phyloP scores from a whole-genome alignment of 2,797 vertebrate species.

The Enteromius trimaculatus region DNA sequence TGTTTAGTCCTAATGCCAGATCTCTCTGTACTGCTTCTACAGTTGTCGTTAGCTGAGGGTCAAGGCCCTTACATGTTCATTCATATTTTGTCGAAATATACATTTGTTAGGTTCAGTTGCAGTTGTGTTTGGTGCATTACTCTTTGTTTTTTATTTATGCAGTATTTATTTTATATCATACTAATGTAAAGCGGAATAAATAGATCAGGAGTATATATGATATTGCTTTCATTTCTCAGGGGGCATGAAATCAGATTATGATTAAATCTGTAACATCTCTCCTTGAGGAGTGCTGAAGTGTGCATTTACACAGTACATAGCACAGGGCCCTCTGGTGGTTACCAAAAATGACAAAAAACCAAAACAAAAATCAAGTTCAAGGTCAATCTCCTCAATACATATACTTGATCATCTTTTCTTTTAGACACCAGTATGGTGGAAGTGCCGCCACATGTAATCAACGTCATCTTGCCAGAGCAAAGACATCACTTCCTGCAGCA shows the following conservation, averaged over 20 bases:
- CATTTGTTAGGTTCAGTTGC: background rate
- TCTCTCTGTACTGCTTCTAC: background rate
- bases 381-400: background rate
- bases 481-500: conserved; percentile 89
- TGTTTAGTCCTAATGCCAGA: conserved; percentile 13
- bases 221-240: background rate
- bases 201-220: background rate
- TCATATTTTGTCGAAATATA: background rate
- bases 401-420: conserved; percentile 39
- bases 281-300: background rate
- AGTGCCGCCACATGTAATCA: conserved; percentile 86
- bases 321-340: conserved; percentile 53
- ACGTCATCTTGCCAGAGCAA: conserved; percentile 88
- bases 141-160: background rate
- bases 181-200: background rate
- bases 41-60: background rate
- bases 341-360: background rate
- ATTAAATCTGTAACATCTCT: background rate
- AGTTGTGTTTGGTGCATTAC: background rate
- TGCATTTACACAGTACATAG: background rate
- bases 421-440: conserved; percentile 79
- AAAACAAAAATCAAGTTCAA: background rate
- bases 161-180: background rate
- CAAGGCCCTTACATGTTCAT: background rate
- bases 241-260: conserved; percentile 2